Conservation (phyloP, 2,113 vertebrate genomes). For the Psilopogon haemacephalus region DNA sequence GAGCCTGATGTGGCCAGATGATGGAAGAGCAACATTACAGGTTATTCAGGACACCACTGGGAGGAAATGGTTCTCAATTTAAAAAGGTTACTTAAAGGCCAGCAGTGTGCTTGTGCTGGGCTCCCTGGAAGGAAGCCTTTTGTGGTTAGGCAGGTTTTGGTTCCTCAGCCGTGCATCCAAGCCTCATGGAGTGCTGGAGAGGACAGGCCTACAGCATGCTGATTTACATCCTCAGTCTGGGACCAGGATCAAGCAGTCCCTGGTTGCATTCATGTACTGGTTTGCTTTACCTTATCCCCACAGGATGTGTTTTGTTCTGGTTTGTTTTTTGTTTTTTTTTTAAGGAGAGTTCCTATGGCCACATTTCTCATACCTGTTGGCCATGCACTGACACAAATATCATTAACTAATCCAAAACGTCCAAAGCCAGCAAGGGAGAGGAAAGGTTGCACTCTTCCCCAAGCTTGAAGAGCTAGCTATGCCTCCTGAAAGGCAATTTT, state of each 20-base stretch:
- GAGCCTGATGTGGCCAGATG: not conserved
- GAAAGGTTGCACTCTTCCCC: not conserved
- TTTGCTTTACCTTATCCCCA: not conserved
- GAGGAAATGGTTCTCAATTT: not conserved
- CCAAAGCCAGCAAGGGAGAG: not conserved
- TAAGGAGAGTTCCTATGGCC: not conserved
- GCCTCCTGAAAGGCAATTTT: rapidly evolving
- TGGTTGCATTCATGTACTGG: not conserved
- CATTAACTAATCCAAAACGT: not conserved
- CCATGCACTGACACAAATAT: not conserved
- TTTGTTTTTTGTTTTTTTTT: too few relatives aligned
- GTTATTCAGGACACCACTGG: not conserved
- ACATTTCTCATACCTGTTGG: not conserved
- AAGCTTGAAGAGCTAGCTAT: not conserved
- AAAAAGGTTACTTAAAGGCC: not conserved
- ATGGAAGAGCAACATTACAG: not conserved
- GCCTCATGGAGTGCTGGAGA: not conserved
- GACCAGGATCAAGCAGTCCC: not conserved
- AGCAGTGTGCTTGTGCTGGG: not conserved
- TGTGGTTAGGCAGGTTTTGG: not conserved
- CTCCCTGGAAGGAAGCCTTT: not conserved
- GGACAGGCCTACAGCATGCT: rapidly evolving
- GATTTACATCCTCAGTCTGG: not conserved
- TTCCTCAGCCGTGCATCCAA: not conserved
- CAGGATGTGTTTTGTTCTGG: not conserved